These are phyloP conservation scores for Gyrodactylus salaris DNA, from an alignment of 1,140 invertebrate species.

Conservation along the genomic window DNA sequence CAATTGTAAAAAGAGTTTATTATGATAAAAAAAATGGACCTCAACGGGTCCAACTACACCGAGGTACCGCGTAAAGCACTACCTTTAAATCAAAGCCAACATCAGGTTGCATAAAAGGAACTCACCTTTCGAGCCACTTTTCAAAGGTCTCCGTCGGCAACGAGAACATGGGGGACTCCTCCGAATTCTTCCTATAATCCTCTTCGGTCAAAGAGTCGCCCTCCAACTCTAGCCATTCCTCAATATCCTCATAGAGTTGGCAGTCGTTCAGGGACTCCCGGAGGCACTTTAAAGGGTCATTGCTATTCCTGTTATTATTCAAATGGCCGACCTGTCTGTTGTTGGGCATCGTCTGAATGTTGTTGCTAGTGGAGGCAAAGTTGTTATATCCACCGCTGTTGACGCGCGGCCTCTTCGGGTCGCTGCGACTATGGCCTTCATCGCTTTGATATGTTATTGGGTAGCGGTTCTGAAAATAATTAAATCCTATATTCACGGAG, in stretches of 20 bases:
- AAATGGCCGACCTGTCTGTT: background rate
- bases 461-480: background rate
- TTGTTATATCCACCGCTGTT: background rate
- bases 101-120: too few species aligned
- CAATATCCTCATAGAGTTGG: background rate
- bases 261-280: background rate
- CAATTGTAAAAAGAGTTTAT: too few species aligned
- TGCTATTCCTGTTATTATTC: too few species aligned
- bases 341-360: background rate
- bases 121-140: background rate
- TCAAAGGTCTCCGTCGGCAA: background rate
- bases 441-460: background rate
- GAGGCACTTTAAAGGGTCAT: too few species aligned
- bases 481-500: background rate
- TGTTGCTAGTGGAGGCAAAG: background rate
- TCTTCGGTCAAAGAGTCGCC: background rate
- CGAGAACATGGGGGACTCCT: background rate
- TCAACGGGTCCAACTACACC: too few species aligned
- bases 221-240: background rate
- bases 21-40: too few species aligned
- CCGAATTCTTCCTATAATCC: background rate
- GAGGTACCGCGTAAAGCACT: too few species aligned
- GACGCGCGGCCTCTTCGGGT: background rate
- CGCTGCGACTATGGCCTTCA: background rate
- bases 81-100: too few species aligned